These are phyloP conservation scores for Eupithecia subfuscata DNA, from an alignment of 2,888 invertebrate species.

Conservation along the genomic window DNA sequence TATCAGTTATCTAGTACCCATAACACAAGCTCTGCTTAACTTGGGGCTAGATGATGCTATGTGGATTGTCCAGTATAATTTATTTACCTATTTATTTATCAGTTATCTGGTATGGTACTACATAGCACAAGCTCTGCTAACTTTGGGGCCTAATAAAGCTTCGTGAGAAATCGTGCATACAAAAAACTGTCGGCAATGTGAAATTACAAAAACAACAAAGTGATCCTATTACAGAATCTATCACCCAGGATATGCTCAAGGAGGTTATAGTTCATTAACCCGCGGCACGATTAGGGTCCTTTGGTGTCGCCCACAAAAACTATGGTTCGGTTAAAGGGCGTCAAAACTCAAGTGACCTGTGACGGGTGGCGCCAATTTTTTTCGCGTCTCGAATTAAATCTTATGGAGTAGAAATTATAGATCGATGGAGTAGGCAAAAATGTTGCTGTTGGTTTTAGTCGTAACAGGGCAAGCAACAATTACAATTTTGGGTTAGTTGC, in stretches of 20 bases:
- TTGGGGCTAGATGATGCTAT: no score
- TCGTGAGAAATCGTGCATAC: no score
- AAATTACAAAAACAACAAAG: not conserved
- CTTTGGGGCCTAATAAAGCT: no score
- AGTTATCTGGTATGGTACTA: no score
- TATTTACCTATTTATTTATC: no score
- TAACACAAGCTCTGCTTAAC: no score
- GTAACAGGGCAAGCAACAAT: not conserved
- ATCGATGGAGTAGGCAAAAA: not conserved
- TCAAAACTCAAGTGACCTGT: constrained; percentile 63
- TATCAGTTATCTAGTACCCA: no score
- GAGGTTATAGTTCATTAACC: constrained; percentile 60
- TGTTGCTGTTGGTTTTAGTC: not conserved
- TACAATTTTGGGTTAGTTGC: not conserved
- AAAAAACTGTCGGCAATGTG: not conserved
- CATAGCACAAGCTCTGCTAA: no score
- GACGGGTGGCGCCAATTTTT: constrained; percentile 74
- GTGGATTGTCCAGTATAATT: no score
- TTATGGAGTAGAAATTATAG: not conserved
- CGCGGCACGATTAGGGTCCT: constrained; percentile 54
- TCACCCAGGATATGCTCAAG: constrained; percentile 51
- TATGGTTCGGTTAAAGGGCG: constrained; percentile 39
- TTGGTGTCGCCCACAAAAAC: constrained; percentile 30
- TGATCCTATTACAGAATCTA: constrained; percentile 12
- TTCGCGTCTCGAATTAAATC: constrained; percentile 47